Evolutionary conservation across 1,140 invertebrate genomes (phyloP), one percentile per base, ranked within the genome.

Genomic region (Nautilus pompilius): DNA sequence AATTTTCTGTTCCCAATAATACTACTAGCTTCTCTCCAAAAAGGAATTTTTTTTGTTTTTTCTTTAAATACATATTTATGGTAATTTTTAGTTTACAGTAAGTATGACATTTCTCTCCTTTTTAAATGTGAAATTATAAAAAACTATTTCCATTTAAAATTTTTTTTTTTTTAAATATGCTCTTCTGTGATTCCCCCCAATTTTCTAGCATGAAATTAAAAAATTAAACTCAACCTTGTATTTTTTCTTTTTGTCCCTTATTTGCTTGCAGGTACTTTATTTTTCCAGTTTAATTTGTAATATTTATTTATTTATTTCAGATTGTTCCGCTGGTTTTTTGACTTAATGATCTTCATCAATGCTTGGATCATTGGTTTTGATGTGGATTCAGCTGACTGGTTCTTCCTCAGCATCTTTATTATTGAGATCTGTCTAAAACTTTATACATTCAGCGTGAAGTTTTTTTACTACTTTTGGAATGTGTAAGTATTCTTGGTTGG

Each of bases 391-490:
- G 80, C 82, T 5, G 85, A 87, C 65, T 85, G 83, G 83, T 76
- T 80, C 41, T 85, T 86, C 66, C 71, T 87, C 5, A 57, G 67
- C 3, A 63, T 82, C 32, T 87, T 86, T 68, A 78, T 79, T 51
- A 5, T 85, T 33, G 85, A 87, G 76, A 86, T 86, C 24, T 1
- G 83, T 4, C 59, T 83, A 0, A 86, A 86, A 72, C 66, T 87
- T 17, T 86, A 86, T 62, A 74, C 80, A 20, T 80, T 78, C 69
- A 62, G 72, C 1, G 56, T 66, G 51, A 67, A 82, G 51, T 86
- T 85, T 70, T 81, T 85, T 33, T 65, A 58, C 34, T 74, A 74
- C 58, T 74, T 83, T 55, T 86, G 86, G 86, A 86, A 87, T 70
- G 66, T 81, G 82, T 86, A 74, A 84, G 82, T 79, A 49, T 41